Base-by-base conservation (phyloP, 2,113 vertebrate genomes). In the Eubucco bourcierii region DNA sequence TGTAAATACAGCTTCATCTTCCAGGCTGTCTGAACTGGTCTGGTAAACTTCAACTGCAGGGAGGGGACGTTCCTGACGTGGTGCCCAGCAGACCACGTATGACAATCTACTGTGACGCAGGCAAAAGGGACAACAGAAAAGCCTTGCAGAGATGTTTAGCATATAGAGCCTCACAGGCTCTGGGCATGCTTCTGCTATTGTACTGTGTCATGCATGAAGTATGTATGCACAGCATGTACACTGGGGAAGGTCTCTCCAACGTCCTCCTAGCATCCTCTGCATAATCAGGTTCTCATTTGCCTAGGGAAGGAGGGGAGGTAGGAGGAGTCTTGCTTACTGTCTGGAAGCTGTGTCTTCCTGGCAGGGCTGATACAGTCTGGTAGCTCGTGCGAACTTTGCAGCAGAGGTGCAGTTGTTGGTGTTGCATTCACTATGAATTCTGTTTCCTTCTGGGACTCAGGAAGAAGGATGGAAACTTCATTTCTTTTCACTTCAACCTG, bases 361-460 rank as follows among this genome's bases (percentile, higher is more conserved):
- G 95, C 94, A 78, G 90, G 68, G 75, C 67, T 93, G 41, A 96
- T 83, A 47, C 94, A 97, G 74, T 97, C 95, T 67, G 97, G 94
- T 15, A 96, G 66, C 52, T 94, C 94, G 6, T 84, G 87, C 12
- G 78, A 39, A 50, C 64, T 81, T 34, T 88, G 86, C 0, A 0
- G 25, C 34, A 59, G 37, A 44, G 71, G 29, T 58, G 29, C 27
- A 59, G 64, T 1, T 47, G 44, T 18, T 39, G 66, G 15, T 27
- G 29, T 0, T 59, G 39, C 41, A 4, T 37, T 79, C 55, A 63
- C 18, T 59, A 21, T 7, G 37, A 87, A 61, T 65, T 83, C n/a
- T 50, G 7, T 83, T 89, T 94, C 90, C 52, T 92, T 88, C 46
- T 52, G 79, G 28, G 56, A 24, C 53, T 80, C 88, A 1, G 55